Percentiles rank a stretch among this genome's conserved stretches.
phyloP scores from a whole-genome alignment of 1,140 invertebrate species.

The Eupeodes corollae region DNA sequence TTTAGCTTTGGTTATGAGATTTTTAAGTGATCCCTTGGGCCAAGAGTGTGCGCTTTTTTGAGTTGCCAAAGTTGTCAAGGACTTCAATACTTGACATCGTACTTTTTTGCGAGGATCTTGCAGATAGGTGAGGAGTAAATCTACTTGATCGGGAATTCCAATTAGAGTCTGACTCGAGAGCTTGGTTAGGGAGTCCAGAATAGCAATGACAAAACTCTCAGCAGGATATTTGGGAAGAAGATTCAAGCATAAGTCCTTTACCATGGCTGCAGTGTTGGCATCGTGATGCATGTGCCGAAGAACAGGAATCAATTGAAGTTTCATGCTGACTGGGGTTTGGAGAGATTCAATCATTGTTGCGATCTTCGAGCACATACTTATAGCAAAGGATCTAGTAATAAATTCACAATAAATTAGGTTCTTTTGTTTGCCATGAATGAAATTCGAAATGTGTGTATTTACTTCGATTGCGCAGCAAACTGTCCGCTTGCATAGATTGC shows the following conservation, averaged over 20 bases:
- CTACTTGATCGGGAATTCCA: conserved; percentile 79
- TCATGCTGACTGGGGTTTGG: conserved; percentile 82
- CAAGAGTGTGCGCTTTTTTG: conserved; percentile 68
- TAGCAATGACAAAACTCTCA: conserved; percentile 75
- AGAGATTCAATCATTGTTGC: conserved; percentile 90
- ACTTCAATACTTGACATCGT: conserved; percentile 59
- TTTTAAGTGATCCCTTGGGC: conserved; percentile 56
- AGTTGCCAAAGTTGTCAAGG: conserved; percentile 63
- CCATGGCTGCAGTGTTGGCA: conserved; percentile 68
- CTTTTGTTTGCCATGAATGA: not conserved
- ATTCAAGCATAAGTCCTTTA: conserved; percentile 67
- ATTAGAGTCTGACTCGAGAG: conserved; percentile 79
- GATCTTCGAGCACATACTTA: conserved; percentile 90
- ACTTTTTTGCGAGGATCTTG: conserved; percentile 54
- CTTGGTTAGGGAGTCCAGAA: conserved; percentile 76
- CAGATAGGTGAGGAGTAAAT: conserved; percentile 41
- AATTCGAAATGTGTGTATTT: conserved; percentile 19
- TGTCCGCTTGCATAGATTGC: conserved; percentile 88
- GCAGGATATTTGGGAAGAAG: conserved; percentile 79
- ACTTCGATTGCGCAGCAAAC: conserved; percentile 87
- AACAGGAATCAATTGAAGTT: conserved; percentile 80
- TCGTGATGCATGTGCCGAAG: conserved; percentile 92
- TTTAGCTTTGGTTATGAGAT: conserved; percentile 41
- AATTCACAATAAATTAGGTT: not conserved
- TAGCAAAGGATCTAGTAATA: conserved; percentile 68